Evolutionary conservation across 2,113 vertebrate genomes (phyloP).

Genomic region (Mirza zaza): DNA sequence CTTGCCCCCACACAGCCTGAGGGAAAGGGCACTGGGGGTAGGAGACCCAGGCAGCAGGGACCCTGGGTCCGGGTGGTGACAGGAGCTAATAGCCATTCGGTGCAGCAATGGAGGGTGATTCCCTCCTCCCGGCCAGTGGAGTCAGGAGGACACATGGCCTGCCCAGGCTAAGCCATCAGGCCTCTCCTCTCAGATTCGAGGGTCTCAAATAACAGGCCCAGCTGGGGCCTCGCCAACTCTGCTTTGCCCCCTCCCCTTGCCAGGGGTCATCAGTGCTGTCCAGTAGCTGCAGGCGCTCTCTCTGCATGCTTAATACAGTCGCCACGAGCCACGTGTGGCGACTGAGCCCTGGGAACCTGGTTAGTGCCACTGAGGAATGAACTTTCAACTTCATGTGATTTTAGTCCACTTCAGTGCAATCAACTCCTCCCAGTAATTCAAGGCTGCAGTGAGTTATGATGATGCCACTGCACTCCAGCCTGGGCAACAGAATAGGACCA

Average conservation of each 20-base stretch:
- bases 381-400: neutral
- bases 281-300: neutral
- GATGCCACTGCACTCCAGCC: too few species aligned
- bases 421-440: neutral
- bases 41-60: slow-evolving; percentile 55
- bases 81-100: neutral
- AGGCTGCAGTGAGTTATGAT: neutral
- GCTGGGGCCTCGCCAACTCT: neutral
- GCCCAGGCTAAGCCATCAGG: neutral
- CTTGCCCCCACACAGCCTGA: neutral
- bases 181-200: too few species aligned
- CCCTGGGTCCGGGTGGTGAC: neutral
- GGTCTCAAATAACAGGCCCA: neutral
- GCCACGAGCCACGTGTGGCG: neutral
- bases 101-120: neutral
- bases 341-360: neutral
- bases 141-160: neutral
- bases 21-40: neutral
- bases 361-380: neutral
- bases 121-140: neutral
- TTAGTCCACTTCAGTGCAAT: neutral
- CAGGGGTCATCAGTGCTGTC: neutral
- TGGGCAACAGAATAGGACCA: too few species aligned
- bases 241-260: too few species aligned
- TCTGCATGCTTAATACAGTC: neutral